Evolutionary conservation across 2,797 vertebrate genomes (phyloP), one percentile per base, ranked within the genome.

Genomic region (Takifugu rubripes): DNA sequence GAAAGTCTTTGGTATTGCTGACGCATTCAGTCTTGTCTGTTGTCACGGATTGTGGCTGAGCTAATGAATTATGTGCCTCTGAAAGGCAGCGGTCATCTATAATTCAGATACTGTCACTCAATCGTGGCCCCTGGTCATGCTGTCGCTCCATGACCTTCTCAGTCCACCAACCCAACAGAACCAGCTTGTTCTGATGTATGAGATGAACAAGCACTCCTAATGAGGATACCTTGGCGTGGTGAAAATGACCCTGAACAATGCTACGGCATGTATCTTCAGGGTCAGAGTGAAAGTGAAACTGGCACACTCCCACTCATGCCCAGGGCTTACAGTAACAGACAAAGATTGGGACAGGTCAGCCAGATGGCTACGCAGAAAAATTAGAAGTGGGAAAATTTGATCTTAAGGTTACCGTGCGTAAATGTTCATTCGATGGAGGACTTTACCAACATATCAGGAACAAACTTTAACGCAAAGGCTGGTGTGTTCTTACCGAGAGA

Each of bases 401-500:
- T 33, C 9, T 33, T 33, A 33, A 11, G 33, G 8, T 33, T 33
- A 33, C 8, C 7, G 27, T 3, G 26, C 6, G 26, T 2, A 6
- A 33, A 33, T 7, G 31, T 33, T 33, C 27, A 27, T 3, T 27
- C 6, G 31, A 33, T 33, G 31, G 31, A 33, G 31, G 5, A 5
- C 31, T 33, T 33, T 33, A 33, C 9, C 63, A 66, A 47, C 44
- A 45, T 4, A 7, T 24, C 5, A 25, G 8, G 17, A 3, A 25
- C 46, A 11, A 48, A 48, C 17, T 92, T 5, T 27, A 5, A 29
- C 47, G 16, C 27, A 25, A 10, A 48, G 36, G 14, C 12, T 4
- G 36, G 36, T 14, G 12, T 3, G 55, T 25, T 57, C 93, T 92
- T 89, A 97, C 95, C 95, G 48, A 98, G 85, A 46, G 93, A 85